phyloP scores from a whole-genome alignment of 2,113 vertebrate species.

The Xenotilapia longispinis region DNA sequence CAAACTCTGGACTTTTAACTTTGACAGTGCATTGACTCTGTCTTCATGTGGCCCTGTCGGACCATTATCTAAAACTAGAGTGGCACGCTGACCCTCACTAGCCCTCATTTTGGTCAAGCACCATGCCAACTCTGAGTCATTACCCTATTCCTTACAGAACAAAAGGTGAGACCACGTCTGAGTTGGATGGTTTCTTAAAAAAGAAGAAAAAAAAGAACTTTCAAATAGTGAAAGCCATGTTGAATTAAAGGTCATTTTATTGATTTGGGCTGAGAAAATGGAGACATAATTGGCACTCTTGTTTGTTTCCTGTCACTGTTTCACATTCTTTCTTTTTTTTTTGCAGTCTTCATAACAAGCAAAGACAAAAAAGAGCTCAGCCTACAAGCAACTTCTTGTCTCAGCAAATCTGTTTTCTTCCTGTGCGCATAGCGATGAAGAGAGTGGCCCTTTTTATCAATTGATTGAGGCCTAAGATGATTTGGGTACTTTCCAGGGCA shows the following conservation, averaged over 20 bases:
- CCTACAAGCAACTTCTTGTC: background rate
- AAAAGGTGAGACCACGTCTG: conserved; percentile 13
- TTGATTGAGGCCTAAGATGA: background rate
- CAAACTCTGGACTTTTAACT: conserved; percentile 47
- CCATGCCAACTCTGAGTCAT: background rate
- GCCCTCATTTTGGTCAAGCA: background rate
- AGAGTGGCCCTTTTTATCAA: conserved; percentile 1
- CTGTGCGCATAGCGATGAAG: background rate
- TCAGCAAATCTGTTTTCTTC: background rate
- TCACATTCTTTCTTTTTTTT: background rate
- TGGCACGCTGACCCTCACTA: conserved; percentile 19
- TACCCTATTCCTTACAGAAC: background rate
- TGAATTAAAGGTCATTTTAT: background rate
- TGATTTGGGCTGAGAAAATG: background rate
- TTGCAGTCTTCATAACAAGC: background rate
- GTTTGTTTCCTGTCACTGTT: background rate
- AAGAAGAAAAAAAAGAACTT: background rate
- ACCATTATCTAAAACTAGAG: conserved; percentile 22
- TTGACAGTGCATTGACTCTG: conserved; percentile 7
- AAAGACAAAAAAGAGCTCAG: background rate
- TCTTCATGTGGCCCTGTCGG: conserved; percentile 16
- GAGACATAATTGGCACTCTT: background rate
- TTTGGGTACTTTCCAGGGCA: conserved; percentile 66
- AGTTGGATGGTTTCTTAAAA: background rate
- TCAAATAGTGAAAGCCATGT: background rate